Base-by-base conservation (phyloP, 2,888 invertebrate genomes). In the Lapara coniferarum region DNA sequence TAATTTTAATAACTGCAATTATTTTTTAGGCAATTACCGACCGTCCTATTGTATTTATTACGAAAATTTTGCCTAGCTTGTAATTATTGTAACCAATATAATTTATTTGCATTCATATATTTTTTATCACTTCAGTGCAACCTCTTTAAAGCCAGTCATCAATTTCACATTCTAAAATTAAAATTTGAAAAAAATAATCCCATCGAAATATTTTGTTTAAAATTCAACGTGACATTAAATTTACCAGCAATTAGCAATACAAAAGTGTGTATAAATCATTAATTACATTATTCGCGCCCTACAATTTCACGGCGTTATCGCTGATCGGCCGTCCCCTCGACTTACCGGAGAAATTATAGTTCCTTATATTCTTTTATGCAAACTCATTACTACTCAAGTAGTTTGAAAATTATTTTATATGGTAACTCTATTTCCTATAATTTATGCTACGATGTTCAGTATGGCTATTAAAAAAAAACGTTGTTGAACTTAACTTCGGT, bases 221-320 rank as follows among this genome's bases (percentile, higher is more conserved):
- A 46, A 46, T 19, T 25, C 16, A 46, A 46, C 44, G 59, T 46
- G 19, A 49, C 46, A 63, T 63, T 57, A 69, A 72, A 76, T 79
- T 77, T 73, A 68, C 72, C 69, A 70, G 71, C 80, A 77, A 84
- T 84, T 84, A 84, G 76, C 79, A 79, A 83, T 86, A 85, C 84
- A 87, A 85, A 85, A 78, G 73, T 72, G 74, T 76, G 74, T 84
- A 88, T 87, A 49, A 63, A 49, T 63, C 63, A 63, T 46, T 89
- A 86, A 89, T 86, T 86, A 85, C 81, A 89, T 89, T 87, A 88
- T 78, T 80, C 75, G 75, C 70, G 77, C 80, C 83, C 83, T 76
- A 78, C 81, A 78, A 84, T 85, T 84, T 75, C 73, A 75, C 69
- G 71, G 67, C 73, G 74, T 83, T 89, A 87, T 89, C 88, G 81